A percentile compares a stretch with the other conserved stretches of the same genome.
Evolutionary conservation across 2,888 invertebrate species (phyloP).

Genomic region (Ormyrus thymus): DNA sequence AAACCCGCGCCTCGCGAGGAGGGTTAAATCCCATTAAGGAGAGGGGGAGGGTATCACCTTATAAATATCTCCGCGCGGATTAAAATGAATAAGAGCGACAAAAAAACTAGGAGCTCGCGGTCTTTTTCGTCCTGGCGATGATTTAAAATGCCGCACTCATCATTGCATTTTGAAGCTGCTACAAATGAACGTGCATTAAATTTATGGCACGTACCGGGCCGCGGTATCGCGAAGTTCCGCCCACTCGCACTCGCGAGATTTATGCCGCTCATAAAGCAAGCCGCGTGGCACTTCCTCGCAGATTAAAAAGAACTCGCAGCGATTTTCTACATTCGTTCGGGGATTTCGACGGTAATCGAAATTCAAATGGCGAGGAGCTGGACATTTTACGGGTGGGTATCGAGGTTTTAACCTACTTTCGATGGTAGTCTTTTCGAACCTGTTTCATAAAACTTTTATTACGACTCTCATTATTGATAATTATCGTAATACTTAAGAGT

Average conservation of each 20-base stretch:
- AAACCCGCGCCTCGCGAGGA: too few species aligned
- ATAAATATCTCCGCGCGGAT: neutral
- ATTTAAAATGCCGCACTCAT: slow-evolving; percentile 1
- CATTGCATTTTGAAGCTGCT: slow-evolving; percentile 19
- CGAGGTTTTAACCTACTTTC: too few species aligned
- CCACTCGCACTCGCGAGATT: slow-evolving; percentile 68
- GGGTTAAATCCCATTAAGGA: too few species aligned
- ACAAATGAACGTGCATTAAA: slow-evolving; percentile 66
- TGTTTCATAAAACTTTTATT: too few species aligned
- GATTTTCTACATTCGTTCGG: slow-evolving; percentile 6
- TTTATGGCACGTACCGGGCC: slow-evolving; percentile 63
- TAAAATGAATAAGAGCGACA: slow-evolving; percentile 8
- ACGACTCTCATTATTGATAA: too few species aligned
- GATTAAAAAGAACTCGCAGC: slow-evolving; percentile 18
- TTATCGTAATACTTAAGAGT: too few species aligned
- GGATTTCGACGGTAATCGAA: too few species aligned
- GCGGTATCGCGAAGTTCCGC: slow-evolving; percentile 61
- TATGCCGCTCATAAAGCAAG: slow-evolving; percentile 64
- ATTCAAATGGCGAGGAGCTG: too few species aligned
- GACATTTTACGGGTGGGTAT: too few species aligned
- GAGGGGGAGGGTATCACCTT: too few species aligned
- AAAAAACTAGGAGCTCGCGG: neutral
- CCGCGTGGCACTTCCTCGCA: slow-evolving; percentile 50
- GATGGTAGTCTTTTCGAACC: too few species aligned
- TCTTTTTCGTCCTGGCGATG: neutral